A percentile compares a stretch with the other conserved stretches of the same genome.
Conservation (phyloP, 1,140 invertebrate genomes). For the Magallana angulata region DNA sequence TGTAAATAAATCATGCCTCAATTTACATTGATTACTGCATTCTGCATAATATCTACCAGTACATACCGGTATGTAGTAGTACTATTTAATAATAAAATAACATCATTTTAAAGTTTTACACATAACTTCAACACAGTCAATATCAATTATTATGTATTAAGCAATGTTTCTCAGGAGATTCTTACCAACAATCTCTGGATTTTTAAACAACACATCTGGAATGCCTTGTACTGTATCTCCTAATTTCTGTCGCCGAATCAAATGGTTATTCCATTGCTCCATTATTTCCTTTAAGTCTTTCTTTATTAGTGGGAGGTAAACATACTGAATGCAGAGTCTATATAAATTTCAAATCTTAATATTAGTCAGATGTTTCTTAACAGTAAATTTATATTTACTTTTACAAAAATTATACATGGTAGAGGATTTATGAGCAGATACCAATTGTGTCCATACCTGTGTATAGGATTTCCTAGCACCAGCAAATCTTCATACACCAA, state of each 20-base stretch:
- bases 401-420: too few species aligned
- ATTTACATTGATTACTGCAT: too few species aligned
- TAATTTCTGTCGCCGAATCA: neutral
- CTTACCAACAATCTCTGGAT: neutral
- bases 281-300: neutral
- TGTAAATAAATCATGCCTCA: too few species aligned
- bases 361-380: too few species aligned
- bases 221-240: neutral
- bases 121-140: too few species aligned
- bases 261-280: neutral
- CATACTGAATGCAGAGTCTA: neutral
- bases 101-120: too few species aligned
- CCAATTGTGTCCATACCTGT: neutral
- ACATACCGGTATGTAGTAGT: too few species aligned
- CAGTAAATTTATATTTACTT: too few species aligned
- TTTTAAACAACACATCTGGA: neutral
- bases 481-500: constrained; percentile 1
- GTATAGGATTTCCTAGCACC: neutral
- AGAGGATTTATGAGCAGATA: too few species aligned
- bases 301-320: neutral
- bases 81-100: too few species aligned
- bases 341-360: neutral
- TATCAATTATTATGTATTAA: too few species aligned
- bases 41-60: too few species aligned
- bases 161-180: neutral